Conservation (phyloP, 2,113 vertebrate species). For the Eretmochelys imbricata region DNA sequence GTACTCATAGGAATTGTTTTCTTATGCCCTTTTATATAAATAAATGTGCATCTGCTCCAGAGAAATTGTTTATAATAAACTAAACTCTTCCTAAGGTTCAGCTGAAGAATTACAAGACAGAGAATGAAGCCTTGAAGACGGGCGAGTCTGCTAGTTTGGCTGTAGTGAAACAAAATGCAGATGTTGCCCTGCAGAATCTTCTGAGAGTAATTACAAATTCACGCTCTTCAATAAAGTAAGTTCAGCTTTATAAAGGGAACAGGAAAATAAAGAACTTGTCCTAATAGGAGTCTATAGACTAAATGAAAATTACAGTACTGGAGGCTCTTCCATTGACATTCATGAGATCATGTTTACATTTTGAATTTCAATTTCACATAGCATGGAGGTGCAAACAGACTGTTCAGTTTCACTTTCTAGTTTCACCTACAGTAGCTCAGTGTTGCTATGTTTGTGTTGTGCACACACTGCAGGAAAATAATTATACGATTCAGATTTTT, state of each 20-base stretch:
- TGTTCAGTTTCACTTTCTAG: neutral
- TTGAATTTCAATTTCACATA: neutral
- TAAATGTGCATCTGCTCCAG: slow-evolving; percentile 31
- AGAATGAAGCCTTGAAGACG: slow-evolving; percentile 79
- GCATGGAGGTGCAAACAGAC: neutral
- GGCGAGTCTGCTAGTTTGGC: slow-evolving; percentile 80
- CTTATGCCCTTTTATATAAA: neutral
- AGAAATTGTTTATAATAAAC: rapidly evolving
- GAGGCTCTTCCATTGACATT: neutral
- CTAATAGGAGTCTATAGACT: neutral
- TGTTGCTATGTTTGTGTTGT: neutral
- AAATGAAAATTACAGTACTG: neutral
- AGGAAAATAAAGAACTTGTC: neutral
- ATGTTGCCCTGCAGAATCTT: slow-evolving; percentile 86
- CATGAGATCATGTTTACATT: neutral
- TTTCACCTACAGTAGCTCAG: neutral
- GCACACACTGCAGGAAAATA: neutral
- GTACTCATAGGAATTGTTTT: neutral
- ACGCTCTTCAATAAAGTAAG: slow-evolving; percentile 84
- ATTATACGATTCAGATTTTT: neutral
- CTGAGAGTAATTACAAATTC: slow-evolving; percentile 78
- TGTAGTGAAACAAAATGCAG: slow-evolving; percentile 83
- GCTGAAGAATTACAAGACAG: slow-evolving; percentile 70
- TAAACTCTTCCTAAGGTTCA: slow-evolving; percentile 74
- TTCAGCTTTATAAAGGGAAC: neutral